Base-by-base conservation (phyloP, 2,888 invertebrate species). In the Pyrrhosoma nymphula region DNA sequence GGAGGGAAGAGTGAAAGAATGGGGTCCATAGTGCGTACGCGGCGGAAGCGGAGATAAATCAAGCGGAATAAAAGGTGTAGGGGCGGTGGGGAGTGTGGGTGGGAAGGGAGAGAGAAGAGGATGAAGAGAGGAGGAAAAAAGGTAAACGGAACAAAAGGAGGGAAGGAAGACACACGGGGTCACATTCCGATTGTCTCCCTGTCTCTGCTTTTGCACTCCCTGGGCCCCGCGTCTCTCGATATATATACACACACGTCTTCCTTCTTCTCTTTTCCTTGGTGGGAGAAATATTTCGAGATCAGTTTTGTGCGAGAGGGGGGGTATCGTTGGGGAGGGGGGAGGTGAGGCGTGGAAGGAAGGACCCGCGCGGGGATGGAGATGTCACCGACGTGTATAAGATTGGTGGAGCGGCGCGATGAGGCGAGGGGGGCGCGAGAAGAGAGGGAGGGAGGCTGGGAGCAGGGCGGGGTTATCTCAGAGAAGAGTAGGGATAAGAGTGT, bases 21-120 rank as follows among this genome's bases (percentile, higher is more conserved):
- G 89, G 88, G 56, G 56, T 23, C 89, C 20, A 56, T 47, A 47
- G 89, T 16, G 60, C 18, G 91, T 30, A 39, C 60, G 69, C 30
- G 26, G 63, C 47, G 60, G 93, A 47, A 93, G 35, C 63, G 26
- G 26, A 75, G 93, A 93, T 93, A 39, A 82, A 82, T 82, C 82
- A 82, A 35, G 82, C 30, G 82, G 82, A 82, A 82, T 69, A 69
- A 75, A 69, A 69, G 69, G 47, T 39, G 18, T 20, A n/a, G 47
- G 93, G 35, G 82, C 47, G 47, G 47, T 8, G 23, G n/a, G n/a
- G 47, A 47, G 47, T 2, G 47, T 47, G 8, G 47, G 47, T 47
- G 47, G 47, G 47, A 8, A 47, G 47, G 2, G 47, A 47, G 47
- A 47, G 47, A 47, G 47, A 47, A 47, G 47, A 47, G 47, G 47